Percentiles rank a stretch among this genome's conserved stretches.
Conservation (phyloP, 2,888 invertebrate genomes). For the Ophraella communa region DNA sequence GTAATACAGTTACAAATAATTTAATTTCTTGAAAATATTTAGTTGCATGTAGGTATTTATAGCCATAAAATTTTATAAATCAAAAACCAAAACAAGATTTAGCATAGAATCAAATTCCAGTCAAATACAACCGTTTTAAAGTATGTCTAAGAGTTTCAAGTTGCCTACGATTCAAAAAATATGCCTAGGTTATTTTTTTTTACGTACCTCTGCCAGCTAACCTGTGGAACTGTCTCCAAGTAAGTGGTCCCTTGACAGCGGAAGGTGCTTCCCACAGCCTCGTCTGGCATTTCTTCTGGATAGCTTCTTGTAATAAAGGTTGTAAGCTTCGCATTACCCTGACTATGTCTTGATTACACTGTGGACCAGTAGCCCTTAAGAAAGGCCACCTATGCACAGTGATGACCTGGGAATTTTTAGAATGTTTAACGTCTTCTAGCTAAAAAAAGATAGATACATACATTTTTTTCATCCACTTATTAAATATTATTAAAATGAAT, state of each 20-base stretch:
- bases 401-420: conserved; percentile 42
- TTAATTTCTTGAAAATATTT: too few species aligned
- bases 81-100: too few species aligned
- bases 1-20: too few species aligned
- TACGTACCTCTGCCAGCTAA: conserved; percentile 80
- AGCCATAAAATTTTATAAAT: too few species aligned
- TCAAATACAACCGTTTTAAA: background rate
- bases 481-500: too few species aligned
- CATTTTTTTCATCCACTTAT: too few species aligned
- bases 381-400: conserved; percentile 87
- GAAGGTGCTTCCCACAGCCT: conserved; percentile 92
- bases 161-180: too few species aligned
- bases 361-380: conserved; percentile 81
- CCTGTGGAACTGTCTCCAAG: conserved; percentile 97
- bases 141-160: too few species aligned
- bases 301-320: conserved; percentile 93
- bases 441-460: conserved; percentile 27
- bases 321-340: conserved; percentile 89
- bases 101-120: too few species aligned
- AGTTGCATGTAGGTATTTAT: too few species aligned
- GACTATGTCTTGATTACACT: conserved; percentile 89
- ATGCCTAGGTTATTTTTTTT: background rate
- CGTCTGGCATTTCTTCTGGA: conserved; percentile 87
- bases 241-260: conserved; percentile 93
- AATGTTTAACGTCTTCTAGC: conserved; percentile 50